These are phyloP conservation scores for Gyps fulvus DNA, from an alignment of 2,113 vertebrate species.

Conservation along the genomic window DNA sequence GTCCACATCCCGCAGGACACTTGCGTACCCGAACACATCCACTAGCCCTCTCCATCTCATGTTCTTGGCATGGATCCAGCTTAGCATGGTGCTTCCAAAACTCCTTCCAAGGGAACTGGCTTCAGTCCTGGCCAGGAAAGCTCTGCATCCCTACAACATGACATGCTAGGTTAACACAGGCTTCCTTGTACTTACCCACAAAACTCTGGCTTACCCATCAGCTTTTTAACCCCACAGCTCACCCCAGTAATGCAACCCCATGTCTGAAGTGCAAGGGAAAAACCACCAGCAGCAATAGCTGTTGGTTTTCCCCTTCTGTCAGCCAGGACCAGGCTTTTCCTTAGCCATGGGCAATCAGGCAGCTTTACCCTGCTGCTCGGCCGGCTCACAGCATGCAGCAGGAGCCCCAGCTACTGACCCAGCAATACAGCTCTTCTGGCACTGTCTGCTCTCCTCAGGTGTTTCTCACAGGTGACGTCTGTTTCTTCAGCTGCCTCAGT, in stretches of 20 bases:
- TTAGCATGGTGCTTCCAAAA: background rate
- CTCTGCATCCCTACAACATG: background rate
- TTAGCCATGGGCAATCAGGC: accelerated
- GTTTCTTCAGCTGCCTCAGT: background rate
- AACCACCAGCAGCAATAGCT: background rate
- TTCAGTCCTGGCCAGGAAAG: background rate
- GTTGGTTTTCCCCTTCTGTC: background rate
- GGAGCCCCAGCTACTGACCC: background rate
- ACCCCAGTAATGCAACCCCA: accelerated
- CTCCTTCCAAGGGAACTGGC: background rate
- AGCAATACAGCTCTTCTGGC: background rate
- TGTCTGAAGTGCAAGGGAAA: background rate
- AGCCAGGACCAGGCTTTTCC: background rate
- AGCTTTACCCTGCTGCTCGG: background rate
- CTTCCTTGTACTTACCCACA: background rate
- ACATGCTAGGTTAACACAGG: background rate
- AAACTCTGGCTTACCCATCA: background rate
- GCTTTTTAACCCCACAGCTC: background rate
- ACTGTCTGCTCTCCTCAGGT: background rate
- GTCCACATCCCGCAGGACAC: no score
- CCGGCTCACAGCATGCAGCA: background rate
- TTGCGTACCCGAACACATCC: accelerated
- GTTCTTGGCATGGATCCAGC: background rate
- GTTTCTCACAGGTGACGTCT: background rate
- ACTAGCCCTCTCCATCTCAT: background rate